phyloP scores from a whole-genome alignment of 2,113 vertebrate genomes.

The Equus przewalskii region DNA sequence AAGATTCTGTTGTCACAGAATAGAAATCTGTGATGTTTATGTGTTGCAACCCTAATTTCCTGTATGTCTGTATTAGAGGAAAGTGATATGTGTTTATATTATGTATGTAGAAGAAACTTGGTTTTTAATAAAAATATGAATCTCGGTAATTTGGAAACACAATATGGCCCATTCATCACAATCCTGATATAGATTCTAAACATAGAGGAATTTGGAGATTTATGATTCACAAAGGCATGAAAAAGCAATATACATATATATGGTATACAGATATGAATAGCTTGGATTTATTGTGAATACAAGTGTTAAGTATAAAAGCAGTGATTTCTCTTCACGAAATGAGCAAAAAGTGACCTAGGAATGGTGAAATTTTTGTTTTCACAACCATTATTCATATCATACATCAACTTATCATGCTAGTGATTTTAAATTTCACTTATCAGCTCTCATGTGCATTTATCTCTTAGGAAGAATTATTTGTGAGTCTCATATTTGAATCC shows the following conservation, averaged over 20 bases:
- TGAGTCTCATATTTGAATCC: conserved; percentile 51
- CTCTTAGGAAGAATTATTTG: conserved; percentile 50
- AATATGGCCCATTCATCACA: conserved; percentile 12
- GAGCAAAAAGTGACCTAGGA: conserved; percentile 55
- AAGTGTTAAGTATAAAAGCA: conserved; percentile 59
- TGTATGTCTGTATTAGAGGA: background rate
- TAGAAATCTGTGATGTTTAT: conserved; percentile 5
- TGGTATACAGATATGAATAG: background rate
- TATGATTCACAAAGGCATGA: background rate
- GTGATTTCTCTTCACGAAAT: background rate
- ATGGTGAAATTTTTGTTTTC: conserved; percentile 57
- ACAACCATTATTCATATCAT: background rate
- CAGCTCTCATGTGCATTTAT: conserved; percentile 78
- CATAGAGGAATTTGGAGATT: background rate
- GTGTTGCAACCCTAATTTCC: background rate
- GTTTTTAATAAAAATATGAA: conserved; percentile 53
- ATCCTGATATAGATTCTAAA: conserved; percentile 9
- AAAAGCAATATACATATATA: conserved; percentile 41
- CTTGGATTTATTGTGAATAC: background rate
- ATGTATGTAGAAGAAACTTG: background rate
- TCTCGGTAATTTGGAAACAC: background rate
- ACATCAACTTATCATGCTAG: background rate
- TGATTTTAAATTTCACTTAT: conserved; percentile 28
- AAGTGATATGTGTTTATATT: conserved; percentile 27
- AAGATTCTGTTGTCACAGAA: conserved; percentile 47